A percentile compares a stretch with the other conserved stretches of the same genome.
Evolutionary conservation across 1,140 invertebrate genomes (phyloP).

Genomic region (Bombyx mandarina): DNA sequence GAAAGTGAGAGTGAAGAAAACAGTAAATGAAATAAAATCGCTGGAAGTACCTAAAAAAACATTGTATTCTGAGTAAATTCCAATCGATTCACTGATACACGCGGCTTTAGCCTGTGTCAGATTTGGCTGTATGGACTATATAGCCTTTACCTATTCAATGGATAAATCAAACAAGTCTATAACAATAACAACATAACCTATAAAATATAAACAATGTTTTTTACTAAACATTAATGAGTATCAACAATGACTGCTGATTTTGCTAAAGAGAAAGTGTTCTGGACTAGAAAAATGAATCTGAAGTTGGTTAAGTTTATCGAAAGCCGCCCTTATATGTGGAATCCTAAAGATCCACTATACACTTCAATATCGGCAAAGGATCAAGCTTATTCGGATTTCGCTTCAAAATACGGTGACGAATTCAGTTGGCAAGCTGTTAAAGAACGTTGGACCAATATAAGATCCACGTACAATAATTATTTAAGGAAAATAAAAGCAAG

Average conservation of each 20-base stretch:
- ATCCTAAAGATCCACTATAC: conserved; percentile 60
- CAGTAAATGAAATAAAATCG: no score
- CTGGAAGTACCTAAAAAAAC: no score
- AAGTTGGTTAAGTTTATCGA: conserved; percentile 58
- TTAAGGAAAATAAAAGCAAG: conserved; percentile 50
- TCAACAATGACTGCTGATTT: conserved; percentile 51
- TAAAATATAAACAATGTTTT: no score
- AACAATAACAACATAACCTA: no score
- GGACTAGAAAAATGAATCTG: conserved; percentile 60
- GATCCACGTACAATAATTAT: conserved; percentile 56
- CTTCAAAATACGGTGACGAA: conserved; percentile 48
- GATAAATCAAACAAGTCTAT: no score
- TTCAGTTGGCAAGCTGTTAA: conserved; percentile 59
- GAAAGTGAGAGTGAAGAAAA: no score
- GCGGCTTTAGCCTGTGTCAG: no score
- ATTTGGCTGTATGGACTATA: no score
- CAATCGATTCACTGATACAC: no score
- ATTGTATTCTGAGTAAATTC: no score
- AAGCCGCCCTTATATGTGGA: conserved; percentile 56
- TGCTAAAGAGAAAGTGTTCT: conserved; percentile 61
- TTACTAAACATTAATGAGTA: no score
- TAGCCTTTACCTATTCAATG: no score
- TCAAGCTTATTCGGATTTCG: conserved; percentile 52
- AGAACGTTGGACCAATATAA: conserved; percentile 60
- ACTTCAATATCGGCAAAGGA: conserved; percentile 44